These are phyloP conservation scores for Portevinia maculata DNA, from an alignment of 2,888 invertebrate genomes.

Conservation along the genomic window DNA sequence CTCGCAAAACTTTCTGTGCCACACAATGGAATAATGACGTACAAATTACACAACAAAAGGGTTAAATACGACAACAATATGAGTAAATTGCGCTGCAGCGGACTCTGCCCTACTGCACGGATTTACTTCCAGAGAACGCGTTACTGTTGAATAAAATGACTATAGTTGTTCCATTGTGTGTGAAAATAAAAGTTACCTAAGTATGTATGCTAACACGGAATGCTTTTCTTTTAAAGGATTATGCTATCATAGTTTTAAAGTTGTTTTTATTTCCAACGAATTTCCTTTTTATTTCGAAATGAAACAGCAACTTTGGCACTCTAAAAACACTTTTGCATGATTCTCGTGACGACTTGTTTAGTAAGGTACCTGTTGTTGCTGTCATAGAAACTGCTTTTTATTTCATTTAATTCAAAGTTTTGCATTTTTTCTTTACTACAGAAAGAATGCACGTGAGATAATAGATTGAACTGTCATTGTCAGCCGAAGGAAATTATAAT, in stretches of 20 bases:
- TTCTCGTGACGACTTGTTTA: too few species aligned
- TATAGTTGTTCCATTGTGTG: too few species aligned
- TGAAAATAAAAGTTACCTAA: too few species aligned
- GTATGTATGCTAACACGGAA: too few species aligned
- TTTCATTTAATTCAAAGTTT: background rate
- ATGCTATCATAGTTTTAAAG: too few species aligned
- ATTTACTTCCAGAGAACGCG: background rate
- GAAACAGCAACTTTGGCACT: too few species aligned
- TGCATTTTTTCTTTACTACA: background rate
- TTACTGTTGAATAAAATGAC: background rate
- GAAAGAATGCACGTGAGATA: background rate
- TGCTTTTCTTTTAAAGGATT: too few species aligned
- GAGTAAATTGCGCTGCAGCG: background rate
- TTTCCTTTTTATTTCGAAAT: too few species aligned
- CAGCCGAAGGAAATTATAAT: background rate
- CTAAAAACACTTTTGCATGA: too few species aligned
- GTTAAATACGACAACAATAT: background rate
- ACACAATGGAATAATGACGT: constrained; percentile 34
- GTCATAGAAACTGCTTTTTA: too few species aligned
- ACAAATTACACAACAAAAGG: constrained; percentile 6
- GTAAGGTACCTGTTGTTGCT: too few species aligned
- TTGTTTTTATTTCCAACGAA: too few species aligned
- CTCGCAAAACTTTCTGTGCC: background rate
- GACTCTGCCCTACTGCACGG: background rate
- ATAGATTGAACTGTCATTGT: constrained; percentile 20